A percentile compares a stretch with the other conserved stretches of the same genome.
Evolutionary conservation across 2,797 vertebrate species (phyloP).

Genomic region (Lithobates pipiens): DNA sequence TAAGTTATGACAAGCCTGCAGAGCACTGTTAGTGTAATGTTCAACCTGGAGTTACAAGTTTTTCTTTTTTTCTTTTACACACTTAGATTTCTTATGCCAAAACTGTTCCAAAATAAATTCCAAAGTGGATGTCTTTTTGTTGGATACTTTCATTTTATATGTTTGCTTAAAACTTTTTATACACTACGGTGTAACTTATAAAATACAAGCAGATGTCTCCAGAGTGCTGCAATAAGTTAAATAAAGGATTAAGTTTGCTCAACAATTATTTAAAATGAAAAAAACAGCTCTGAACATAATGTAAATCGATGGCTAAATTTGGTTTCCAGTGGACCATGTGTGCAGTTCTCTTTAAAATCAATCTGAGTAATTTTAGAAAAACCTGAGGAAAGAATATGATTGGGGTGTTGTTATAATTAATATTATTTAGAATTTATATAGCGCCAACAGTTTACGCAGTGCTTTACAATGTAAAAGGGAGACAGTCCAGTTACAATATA

Average conservation of each 20-base stretch:
- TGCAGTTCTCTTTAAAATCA: neutral
- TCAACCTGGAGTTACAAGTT: slow-evolving; percentile 26
- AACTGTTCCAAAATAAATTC: slow-evolving; percentile 60
- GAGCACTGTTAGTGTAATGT: slow-evolving; percentile 47
- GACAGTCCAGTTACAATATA: too few species aligned
- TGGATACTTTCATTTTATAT: slow-evolving; percentile 59
- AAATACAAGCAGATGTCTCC: slow-evolving; percentile 60
- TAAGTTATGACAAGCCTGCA: slow-evolving; percentile 48
- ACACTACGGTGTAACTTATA: slow-evolving; percentile 60
- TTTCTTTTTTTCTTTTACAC: slow-evolving; percentile 31
- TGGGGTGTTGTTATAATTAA: too few species aligned
- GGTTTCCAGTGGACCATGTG: neutral
- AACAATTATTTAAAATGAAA: slow-evolving; percentile 42
- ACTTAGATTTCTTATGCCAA: slow-evolving; percentile 58
- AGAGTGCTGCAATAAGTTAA: slow-evolving; percentile 31
- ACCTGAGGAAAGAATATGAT: too few species aligned
- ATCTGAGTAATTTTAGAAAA: neutral
- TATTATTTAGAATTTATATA: too few species aligned
- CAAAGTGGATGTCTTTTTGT: slow-evolving; percentile 60
- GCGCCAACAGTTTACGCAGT: too few species aligned
- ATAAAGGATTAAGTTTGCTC: slow-evolving; percentile 47
- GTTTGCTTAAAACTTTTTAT: slow-evolving; percentile 62
- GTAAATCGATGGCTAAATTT: slow-evolving; percentile 1
- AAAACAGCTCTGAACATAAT: neutral
- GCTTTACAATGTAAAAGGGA: too few species aligned